Evolutionary conservation across 2,888 invertebrate genomes (phyloP), one percentile per base, ranked within the genome.

Genomic region (Neocrepidodera transversa): DNA sequence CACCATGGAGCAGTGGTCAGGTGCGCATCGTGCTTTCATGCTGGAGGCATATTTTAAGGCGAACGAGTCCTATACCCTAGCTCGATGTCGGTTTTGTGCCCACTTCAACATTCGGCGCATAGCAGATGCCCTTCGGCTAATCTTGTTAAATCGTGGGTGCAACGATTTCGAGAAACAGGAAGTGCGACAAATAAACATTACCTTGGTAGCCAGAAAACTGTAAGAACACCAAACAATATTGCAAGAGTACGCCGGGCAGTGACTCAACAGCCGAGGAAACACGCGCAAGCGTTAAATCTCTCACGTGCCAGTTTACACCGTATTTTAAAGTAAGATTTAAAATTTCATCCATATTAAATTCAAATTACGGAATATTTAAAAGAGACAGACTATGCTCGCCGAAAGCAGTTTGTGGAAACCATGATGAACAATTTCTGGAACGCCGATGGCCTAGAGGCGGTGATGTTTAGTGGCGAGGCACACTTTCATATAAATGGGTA

Each of bases 401-500:
- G 23, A 6, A 23, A 23, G 6, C 3, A 3, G 3, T 23, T 23
- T 23, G 23, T 23, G 4, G 28, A 28, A 10, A 28, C 28, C 10
- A 28, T 10, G 28, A 28, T 28, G 2, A 28, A 28, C 10, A 28
- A 2, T 5, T 28, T 28, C 10, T 8, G 28, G 28, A 28, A 28
- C 10, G 5, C 3, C 3, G 28, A 10, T 5, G 28, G 28, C 8
- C 2, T 28, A 2, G 28, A 28, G 8, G 8, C 3, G 6, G 2
- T 28, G 3, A 8, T 10, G 2, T 28, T 28, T 28, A 28, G 28
- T 28, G 61, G 48, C 36, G 56, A 65, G 42, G 51, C 52, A 8
- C 58, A 55, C 59, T 63, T 65, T 43, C 36, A 32, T 30, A 72
- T 72, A 63, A 36, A 43, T 49, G 51, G 54, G 23, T 51, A 26